phyloP scores from a whole-genome alignment of 2,888 invertebrate genomes.

The Trissolcus japonicus region DNA sequence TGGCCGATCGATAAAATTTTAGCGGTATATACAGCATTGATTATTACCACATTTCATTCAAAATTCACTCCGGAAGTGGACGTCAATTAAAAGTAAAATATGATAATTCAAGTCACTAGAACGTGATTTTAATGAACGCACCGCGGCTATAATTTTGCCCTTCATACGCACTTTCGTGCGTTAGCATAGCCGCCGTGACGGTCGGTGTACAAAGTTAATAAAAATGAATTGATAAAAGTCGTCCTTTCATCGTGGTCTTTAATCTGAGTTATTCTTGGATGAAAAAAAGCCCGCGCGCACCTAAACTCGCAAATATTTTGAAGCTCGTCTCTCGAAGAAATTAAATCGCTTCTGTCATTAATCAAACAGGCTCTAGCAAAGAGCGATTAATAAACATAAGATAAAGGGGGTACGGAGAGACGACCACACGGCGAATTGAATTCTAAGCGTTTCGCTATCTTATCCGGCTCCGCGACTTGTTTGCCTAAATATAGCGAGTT shows the following conservation, averaged over 20 bases:
- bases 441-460: slow-evolving; percentile 4
- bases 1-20: too few species aligned
- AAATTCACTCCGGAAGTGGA: too few species aligned
- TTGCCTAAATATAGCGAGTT: slow-evolving; percentile 12
- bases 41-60: too few species aligned
- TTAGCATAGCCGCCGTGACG: too few species aligned
- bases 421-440: slow-evolving; percentile 7
- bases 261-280: background rate
- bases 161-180: too few species aligned
- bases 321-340: background rate
- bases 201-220: too few species aligned
- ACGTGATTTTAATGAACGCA: too few species aligned
- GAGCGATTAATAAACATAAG: slow-evolving; percentile 10
- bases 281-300: background rate
- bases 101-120: too few species aligned
- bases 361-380: background rate
- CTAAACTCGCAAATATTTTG: background rate
- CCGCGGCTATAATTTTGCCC: too few species aligned
- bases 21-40: too few species aligned
- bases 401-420: background rate
- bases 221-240: too few species aligned
- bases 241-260: background rate
- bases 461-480: slow-evolving; percentile 12
- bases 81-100: too few species aligned
- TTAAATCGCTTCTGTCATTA: background rate